Conservation (phyloP, 2,888 invertebrate species). For the Caenorhabditis sp. region DNA sequence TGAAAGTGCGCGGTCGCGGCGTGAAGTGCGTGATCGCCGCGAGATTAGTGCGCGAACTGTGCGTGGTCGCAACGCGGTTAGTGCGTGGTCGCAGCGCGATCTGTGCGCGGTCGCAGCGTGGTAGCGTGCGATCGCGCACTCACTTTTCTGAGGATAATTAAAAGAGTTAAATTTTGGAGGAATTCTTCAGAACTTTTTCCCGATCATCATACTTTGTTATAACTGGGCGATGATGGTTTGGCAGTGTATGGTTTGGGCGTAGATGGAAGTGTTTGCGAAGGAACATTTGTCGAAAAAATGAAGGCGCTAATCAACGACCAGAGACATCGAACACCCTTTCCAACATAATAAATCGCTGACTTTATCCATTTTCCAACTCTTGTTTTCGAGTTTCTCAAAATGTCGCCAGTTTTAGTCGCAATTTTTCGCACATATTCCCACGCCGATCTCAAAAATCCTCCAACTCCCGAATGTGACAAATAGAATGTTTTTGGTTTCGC, state of each 20-base stretch:
- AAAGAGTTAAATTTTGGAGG: too few relatives aligned
- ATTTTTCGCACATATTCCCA: constrained; percentile 15
- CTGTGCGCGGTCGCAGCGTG: too few relatives aligned
- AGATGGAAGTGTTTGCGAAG: constrained; percentile 44
- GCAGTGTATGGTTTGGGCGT: constrained; percentile 41
- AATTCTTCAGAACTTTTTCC: background rate
- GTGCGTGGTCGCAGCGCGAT: too few relatives aligned
- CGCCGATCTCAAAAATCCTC: constrained; percentile 23
- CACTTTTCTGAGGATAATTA: too few relatives aligned
- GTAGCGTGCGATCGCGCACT: too few relatives aligned
- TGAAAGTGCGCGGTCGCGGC: too few relatives aligned
- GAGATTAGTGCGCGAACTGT: too few relatives aligned
- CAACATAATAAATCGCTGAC: background rate
- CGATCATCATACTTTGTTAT: constrained; percentile 30
- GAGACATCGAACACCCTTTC: constrained; percentile 7
- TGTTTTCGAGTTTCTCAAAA: constrained; percentile 7
- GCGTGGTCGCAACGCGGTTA: too few relatives aligned
- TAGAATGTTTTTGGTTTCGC: constrained; percentile 32
- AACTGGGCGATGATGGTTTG: constrained; percentile 25
- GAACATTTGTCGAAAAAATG: constrained; percentile 31
- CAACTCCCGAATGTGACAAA: constrained; percentile 23
- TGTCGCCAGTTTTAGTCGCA: constrained; percentile 16
- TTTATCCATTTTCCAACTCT: constrained; percentile 20
- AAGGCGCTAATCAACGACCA: constrained; percentile 26
- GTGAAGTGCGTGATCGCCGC: too few relatives aligned